Evolutionary conservation across 2,888 invertebrate species (phyloP), one percentile per base, ranked within the genome.

Genomic region (Geotrupes spiniger): DNA sequence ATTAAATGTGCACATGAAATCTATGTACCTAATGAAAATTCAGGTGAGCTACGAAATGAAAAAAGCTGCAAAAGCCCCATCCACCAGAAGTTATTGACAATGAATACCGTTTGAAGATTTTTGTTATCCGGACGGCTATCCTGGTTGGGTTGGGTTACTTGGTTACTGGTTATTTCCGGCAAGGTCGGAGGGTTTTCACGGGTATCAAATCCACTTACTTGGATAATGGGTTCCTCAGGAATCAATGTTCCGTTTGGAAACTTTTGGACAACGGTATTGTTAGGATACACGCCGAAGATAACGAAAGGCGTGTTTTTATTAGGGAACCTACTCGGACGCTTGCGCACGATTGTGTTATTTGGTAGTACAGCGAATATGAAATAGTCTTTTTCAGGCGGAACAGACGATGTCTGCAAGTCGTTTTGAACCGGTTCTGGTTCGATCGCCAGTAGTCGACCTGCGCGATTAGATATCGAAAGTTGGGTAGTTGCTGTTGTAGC

Each of bases 211-310:
- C 80, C 77, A 76, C 76, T 71, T 66, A 74, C 73, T 70, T 72
- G 70, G 61, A 74, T 71, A 43, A 71, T 62, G 33, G 67, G 71
- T 63, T 74, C 73, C 70, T 85, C 84, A 73, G 87, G 86, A 72
- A 87, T 82, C 73, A 84, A 76, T 69, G 87, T 87, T 71, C 88
- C 88, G 66, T 89, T 88, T 57, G 87, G 87, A 70, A 84, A 88
- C 76, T 85, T 87, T 75, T 84, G 82, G 69, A 88, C 83, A 71
- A 87, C 76, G 70, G 84, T 86, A 74, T 87, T 87, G 76, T 87
- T 86, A 59, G 87, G 87, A 71, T 82, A 83, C 64, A 87, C 80
- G 69, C 87, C 87, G 64, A 84, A 85, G 69, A 87, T 80, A 63
- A 87, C 81, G 71, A 83, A 87, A 57, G 87, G 86, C 63, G 83